These are phyloP conservation scores for Fundulus diaphanus DNA, from an alignment of 2,797 vertebrate genomes.

Conservation along the genomic window DNA sequence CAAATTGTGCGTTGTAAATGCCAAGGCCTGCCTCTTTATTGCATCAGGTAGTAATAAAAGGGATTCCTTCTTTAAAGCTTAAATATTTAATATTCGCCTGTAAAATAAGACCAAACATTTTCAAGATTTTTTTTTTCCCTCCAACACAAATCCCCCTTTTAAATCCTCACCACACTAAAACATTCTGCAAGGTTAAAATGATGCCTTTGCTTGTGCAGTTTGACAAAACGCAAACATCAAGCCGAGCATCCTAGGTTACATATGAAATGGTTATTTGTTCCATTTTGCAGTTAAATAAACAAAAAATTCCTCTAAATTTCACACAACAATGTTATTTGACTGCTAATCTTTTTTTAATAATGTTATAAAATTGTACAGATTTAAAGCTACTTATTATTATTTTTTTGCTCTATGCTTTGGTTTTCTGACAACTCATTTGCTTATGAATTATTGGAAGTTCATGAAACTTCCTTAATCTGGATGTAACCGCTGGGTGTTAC, in stretches of 20 bases:
- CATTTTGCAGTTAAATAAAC: no score
- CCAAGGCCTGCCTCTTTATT: slow-evolving; percentile 12
- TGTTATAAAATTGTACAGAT: neutral
- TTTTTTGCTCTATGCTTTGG: neutral
- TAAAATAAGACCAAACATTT: neutral
- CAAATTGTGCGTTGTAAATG: slow-evolving; percentile 38
- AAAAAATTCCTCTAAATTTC: neutral
- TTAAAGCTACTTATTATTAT: neutral
- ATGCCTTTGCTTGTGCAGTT: neutral
- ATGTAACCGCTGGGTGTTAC: no score
- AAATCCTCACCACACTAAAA: neutral
- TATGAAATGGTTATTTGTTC: neutral
- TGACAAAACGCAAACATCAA: neutral
- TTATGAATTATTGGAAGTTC: no score
- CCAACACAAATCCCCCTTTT: neutral
- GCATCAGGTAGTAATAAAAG: slow-evolving; percentile 25
- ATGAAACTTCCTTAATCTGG: no score
- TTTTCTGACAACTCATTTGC: no score
- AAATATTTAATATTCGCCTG: slow-evolving; percentile 1
- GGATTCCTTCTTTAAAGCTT: neutral
- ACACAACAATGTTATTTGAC: neutral
- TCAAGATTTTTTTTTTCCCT: no score
- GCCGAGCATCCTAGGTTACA: no score
- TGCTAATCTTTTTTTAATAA: neutral
- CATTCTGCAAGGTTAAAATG: neutral